A percentile compares a stretch with the other conserved stretches of the same genome.
phyloP scores from a whole-genome alignment of 2,113 vertebrate genomes.

The Grammomys surdaster region DNA sequence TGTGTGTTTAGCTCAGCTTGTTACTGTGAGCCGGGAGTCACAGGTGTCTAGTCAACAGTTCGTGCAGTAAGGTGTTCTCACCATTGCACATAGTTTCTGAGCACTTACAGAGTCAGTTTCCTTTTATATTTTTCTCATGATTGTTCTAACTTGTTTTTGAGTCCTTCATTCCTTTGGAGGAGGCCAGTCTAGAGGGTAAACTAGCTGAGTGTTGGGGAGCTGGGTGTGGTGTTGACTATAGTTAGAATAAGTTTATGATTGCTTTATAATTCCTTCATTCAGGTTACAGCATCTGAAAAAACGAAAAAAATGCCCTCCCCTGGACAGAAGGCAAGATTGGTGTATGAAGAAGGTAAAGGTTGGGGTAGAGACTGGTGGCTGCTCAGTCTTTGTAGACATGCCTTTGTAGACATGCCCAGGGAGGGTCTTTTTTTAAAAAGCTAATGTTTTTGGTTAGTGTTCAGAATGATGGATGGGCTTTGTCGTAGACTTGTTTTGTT shows the following conservation, averaged over 20 bases:
- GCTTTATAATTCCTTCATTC: conserved; percentile 67
- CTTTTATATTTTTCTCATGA: neutral
- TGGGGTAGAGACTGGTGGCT: neutral
- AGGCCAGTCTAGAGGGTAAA: neutral
- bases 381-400: neutral
- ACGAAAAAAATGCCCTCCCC: conserved; percentile 84
- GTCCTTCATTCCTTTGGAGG: neutral
- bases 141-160: neutral
- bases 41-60: neutral
- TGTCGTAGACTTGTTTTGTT: too few species aligned
- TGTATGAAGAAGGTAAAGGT: conserved; percentile 97
- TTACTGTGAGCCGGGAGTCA: neutral
- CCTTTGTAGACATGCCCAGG: neutral
- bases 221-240: neutral
- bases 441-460: neutral
- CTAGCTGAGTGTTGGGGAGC: neutral
- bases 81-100: neutral
- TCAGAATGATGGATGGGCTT: neutral
- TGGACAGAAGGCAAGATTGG: conserved; percentile 93
- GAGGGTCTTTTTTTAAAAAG: neutral
- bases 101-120: neutral
- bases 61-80: neutral
- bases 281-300: conserved; percentile 91
- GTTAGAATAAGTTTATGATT: neutral
- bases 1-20: too few species aligned